phyloP scores from a whole-genome alignment of 2,888 invertebrate species.

The Sphecodes monilicornis region DNA sequence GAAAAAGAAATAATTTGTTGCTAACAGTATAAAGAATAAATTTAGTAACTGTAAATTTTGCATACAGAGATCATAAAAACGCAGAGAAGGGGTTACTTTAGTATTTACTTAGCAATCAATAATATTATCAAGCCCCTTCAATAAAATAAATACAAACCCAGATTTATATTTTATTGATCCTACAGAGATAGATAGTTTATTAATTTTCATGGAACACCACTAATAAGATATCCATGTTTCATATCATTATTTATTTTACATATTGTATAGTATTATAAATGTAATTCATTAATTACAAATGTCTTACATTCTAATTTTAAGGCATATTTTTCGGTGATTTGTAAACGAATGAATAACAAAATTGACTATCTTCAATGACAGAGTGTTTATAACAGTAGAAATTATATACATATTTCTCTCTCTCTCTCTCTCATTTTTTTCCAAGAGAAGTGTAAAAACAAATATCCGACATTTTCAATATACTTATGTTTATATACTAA shows the following conservation, averaged over 20 bases:
- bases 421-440: not conserved
- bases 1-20: constrained; percentile 70
- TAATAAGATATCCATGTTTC: constrained; percentile 32
- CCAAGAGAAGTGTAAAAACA: constrained; percentile 47
- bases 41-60: constrained; percentile 6
- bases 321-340: constrained; percentile 71
- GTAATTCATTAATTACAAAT: constrained; percentile 69
- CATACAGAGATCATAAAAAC: constrained; percentile 8
- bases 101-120: constrained; percentile 15
- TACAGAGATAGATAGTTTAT: not conserved
- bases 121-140: constrained; percentile 11
- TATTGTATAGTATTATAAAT: constrained; percentile 70
- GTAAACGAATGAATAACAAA: constrained; percentile 54
- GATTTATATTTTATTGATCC: constrained; percentile 15
- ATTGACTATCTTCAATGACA: constrained; percentile 48
- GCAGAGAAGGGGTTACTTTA: constrained; percentile 21
- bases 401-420: constrained; percentile 29
- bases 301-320: constrained; percentile 69
- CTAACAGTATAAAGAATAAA: not conserved
- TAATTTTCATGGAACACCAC: constrained; percentile 19
- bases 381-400: constrained; percentile 42
- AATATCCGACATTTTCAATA: constrained; percentile 39
- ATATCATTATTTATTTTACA: constrained; percentile 62
- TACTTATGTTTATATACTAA: constrained; percentile 47
- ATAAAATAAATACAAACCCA: constrained; percentile 28